Evolutionary conservation across 2,797 vertebrate species (phyloP), one percentile per base, ranked within the genome.

Genomic region (Tenualosa thibaudeaui): DNA sequence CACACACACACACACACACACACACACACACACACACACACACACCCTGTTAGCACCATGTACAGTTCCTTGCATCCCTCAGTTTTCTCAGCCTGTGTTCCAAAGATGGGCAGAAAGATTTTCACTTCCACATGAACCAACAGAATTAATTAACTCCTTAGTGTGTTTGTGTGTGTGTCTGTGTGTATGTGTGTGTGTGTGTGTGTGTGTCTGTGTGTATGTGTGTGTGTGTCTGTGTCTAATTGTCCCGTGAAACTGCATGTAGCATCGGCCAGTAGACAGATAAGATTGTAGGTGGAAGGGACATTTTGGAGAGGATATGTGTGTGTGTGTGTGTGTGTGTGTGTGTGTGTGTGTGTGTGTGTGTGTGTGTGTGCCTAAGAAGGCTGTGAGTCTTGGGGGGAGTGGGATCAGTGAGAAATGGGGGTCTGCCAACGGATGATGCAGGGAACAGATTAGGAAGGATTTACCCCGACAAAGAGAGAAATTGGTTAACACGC

Each of bases 1-100:
- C 65, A 71, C 26, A 71, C 65, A 71, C 62, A 68, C 62, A 68
- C 62, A 68, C 62, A 68, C 62, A 68, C n/a, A 68, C 62, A 68
- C n/a, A 26, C 62, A 68, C 7, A 68, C 24, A 68, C 5, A 31
- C 24, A 68, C 9, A 31, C 24, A 10, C 2, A 68, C 17, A 17
- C 3, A 2, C 17, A 15, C 53, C 53, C 12, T 56, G 53, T 56
- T 56, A 56, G 13, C 53, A 56, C 2, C 53, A 56, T 56, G 53
- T 15, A 17, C 50, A 10, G 50, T 10, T 51, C 10, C 50, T 8
- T 7, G 50, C 50, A 51, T 51, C 50, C 5, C 50, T 10, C 50
- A 51, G 9, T 51, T 51, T 8, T 51, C 10, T 51, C 2, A 12
- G 10, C 2, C 50, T 12, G 7, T 12, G 2, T 9, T 12, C 50